Evolutionary conservation across 2,113 vertebrate species (phyloP).

Genomic region (Apus apus): DNA sequence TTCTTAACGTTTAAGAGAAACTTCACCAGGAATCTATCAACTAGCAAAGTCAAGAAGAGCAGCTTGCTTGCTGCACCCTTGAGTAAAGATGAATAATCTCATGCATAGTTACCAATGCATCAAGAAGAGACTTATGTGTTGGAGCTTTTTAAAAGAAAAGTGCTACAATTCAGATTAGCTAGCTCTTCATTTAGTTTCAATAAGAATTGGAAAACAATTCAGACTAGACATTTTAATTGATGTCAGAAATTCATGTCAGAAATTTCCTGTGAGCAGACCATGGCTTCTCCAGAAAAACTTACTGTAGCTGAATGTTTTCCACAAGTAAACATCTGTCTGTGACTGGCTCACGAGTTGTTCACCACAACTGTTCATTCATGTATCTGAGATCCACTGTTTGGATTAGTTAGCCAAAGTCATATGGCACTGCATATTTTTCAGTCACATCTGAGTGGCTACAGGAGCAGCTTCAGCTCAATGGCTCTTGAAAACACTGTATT

Average conservation of each 20-base stretch:
- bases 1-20: not conserved
- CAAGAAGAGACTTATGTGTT: not conserved
- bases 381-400: not conserved
- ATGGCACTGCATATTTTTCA: not conserved
- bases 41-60: not conserved
- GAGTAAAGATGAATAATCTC: not conserved
- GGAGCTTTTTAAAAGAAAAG: constrained; percentile 1
- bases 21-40: not conserved
- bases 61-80: not conserved
- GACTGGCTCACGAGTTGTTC: not conserved
- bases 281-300: constrained; percentile 10
- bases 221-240: constrained; percentile 31
- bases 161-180: not conserved
- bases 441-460: not conserved
- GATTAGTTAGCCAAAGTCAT: not conserved
- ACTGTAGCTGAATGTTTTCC: constrained; percentile 12
- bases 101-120: not conserved
- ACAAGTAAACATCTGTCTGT: constrained; percentile 22
- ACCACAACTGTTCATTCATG: not conserved
- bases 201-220: constrained; percentile 7
- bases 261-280: constrained; percentile 1
- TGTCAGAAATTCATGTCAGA: not conserved
- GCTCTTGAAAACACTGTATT: not conserved
- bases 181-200: constrained; percentile 4
- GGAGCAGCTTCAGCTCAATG: not conserved